Evolutionary conservation across 2,113 vertebrate species (phyloP), one percentile per base, ranked within the genome.

Genomic region (Gorilla gorilla): DNA sequence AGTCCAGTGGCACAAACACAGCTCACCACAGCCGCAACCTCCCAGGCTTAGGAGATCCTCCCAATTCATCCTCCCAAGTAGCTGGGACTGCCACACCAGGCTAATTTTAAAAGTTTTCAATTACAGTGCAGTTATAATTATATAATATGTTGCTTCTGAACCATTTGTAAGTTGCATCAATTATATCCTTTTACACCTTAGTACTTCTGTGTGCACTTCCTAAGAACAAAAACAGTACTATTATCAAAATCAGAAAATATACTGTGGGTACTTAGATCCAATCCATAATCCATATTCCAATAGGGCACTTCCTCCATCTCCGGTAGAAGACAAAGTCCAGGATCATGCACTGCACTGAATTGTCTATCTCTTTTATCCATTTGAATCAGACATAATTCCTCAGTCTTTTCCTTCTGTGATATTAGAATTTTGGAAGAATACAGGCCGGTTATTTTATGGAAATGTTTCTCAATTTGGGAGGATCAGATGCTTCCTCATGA

Each of bases 221-320:
- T 59, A 76, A 93, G 70, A 89, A 79, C 50, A 72, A 82, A 92
- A 82, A 48, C 14, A 84, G n/a, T 18, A n/a, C 1, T 50, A 27
- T 59, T 86, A 94, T 55, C 50, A 89, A 95, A 89, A 96, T 66
- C 27, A 86, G 78, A 16, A 68, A 64, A 76, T 32, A 32, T 27
- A 82, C 57, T 16, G 11, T 8, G 25, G 48, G 87, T 14, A 61
- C 1, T 35, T 43, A 57, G 17, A 93, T 80, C 61, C 73, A 79
- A 45, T 3, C 59, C 43, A 89, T 10, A 68, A 59, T 66, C 72
- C 68, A 92, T n/a, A 66, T 76, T 81, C 13, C 43, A 93, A 30
- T 14, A 20, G 30, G 57, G 27, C 32, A 61, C 30, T 43, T 22
- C 18, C 18, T 16, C 43, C 10, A 27, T 50, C 45, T 72, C 50